Evolutionary conservation across 2,888 invertebrate genomes (phyloP), one percentile per base, ranked within the genome.

Genomic region (Dorcus parallelipipedus): DNA sequence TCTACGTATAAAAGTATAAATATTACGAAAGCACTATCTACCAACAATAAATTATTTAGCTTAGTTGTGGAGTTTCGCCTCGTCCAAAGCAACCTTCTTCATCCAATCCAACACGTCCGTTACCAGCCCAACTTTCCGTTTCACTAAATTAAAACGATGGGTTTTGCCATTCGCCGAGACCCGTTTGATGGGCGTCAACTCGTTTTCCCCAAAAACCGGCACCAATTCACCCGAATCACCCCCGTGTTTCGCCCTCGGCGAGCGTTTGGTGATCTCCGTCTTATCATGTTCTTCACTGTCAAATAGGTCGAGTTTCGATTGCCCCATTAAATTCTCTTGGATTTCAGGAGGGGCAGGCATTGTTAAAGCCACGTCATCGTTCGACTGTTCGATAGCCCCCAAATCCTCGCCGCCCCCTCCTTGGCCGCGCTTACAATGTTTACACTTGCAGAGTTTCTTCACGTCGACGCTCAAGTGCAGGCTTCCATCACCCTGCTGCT

Each of bases 401-500:
- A 33, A 33, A 6, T 33, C 26, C 26, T 5, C 26, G 26, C 26
- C 26, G 26, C 26, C 26, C 8, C 10, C 38, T 9, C 47, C 23
- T 41, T 49, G 49, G n/a, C 9, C 26, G 49, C 57, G 49, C 20
- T 43, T 51, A 38, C 60, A 56, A 48, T 60, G 56, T 39, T 67
- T 67, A 47, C 68, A 68, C n/a, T 71, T 67, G 58, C 79, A 79
- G 6, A 78, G 61, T 56, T 73, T 73, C 7, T 76, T 72, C 5
- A 76, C 57, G 60, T 78, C 78, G 7, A 79, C 72, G 6, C 72
- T 69, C n/a, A 79, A 60, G 56, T 77, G 71, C 26, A 77, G 55
- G 1, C 72, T 65, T 4, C 78, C 78, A 60, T 78, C 72, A 1
- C 65, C 52, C 54, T 70, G 68, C 56, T 69, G 68, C 38, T 67